Evolutionary conservation across 2,888 invertebrate genomes (phyloP).

Genomic region (Epiblema foenella): DNA sequence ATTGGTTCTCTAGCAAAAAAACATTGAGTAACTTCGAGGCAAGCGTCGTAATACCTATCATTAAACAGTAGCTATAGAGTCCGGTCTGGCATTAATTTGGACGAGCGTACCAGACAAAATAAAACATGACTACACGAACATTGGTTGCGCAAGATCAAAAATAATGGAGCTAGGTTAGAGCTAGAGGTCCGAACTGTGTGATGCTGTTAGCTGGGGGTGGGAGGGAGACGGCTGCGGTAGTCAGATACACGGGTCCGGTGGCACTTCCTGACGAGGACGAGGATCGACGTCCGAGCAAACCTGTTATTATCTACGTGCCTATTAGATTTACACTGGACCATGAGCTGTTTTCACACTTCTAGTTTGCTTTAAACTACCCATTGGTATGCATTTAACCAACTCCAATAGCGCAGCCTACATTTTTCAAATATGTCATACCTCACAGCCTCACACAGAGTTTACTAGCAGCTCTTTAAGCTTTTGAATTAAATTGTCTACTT

Average conservation of each 20-base stretch:
- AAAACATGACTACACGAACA: conserved; percentile 73
- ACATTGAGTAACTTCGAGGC: conserved; percentile 47
- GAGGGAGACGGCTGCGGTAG: conserved; percentile 78
- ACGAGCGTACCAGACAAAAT: conserved; percentile 71
- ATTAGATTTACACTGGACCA: conserved; percentile 41
- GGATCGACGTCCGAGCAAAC: conserved; percentile 46
- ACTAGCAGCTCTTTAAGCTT: too few species aligned
- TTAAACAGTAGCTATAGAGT: conserved; percentile 71
- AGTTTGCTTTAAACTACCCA: conserved; percentile 36
- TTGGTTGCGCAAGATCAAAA: conserved; percentile 56
- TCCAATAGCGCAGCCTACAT: conserved; percentile 14
- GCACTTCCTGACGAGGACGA: conserved; percentile 69
- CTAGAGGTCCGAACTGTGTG: conserved; percentile 65
- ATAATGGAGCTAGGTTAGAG: conserved; percentile 60
- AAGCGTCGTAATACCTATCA: conserved; percentile 62
- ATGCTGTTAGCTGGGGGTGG: conserved; percentile 60
- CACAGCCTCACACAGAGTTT: conserved; percentile 1
- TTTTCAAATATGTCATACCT: not conserved
- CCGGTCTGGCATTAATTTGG: conserved; percentile 70
- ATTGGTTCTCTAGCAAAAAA: conserved; percentile 40
- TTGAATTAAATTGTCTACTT: not conserved
- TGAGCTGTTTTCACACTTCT: conserved; percentile 42
- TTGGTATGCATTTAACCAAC: conserved; percentile 14
- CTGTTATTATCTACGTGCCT: conserved; percentile 42
- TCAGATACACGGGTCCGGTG: conserved; percentile 80